These are phyloP conservation scores for Synergus japonicus DNA, from an alignment of 2,888 invertebrate genomes.

Conservation along the genomic window DNA sequence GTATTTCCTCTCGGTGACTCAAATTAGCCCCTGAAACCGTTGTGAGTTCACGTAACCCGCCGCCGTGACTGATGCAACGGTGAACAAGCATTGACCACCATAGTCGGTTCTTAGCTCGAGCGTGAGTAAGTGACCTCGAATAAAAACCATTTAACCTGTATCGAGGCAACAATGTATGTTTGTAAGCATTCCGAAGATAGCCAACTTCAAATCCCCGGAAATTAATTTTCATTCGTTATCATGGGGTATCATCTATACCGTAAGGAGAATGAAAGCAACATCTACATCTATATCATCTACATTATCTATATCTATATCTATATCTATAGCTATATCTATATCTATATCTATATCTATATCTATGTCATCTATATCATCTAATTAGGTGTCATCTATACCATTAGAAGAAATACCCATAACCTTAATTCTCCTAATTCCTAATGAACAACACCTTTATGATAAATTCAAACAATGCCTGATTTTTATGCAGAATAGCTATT, in stretches of 20 bases:
- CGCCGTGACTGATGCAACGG: not conserved
- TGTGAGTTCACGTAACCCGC: not conserved
- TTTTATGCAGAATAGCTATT: not conserved
- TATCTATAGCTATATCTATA: too few relatives aligned
- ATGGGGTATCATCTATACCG: too few relatives aligned
- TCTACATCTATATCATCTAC: too few relatives aligned
- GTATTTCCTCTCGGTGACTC: not conserved
- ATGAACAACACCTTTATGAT: too few relatives aligned
- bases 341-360: too few relatives aligned
- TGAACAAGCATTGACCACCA: not conserved
- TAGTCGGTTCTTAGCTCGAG: not conserved
- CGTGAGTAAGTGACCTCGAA: constrained; percentile 5
- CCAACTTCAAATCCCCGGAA: constrained; percentile 40
- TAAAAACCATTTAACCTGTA: not conserved
- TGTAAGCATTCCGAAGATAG: not conserved
- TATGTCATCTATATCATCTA: too few relatives aligned
- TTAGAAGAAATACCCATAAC: too few relatives aligned
- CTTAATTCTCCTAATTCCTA: too few relatives aligned
- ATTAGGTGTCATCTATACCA: too few relatives aligned
- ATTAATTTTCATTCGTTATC: not conserved
- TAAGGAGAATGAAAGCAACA: too few relatives aligned
- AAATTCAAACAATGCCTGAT: not conserved
- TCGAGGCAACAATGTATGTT: not conserved
- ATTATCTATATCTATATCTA: too few relatives aligned
- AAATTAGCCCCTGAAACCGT: not conserved